Conservation (phyloP, 2,888 invertebrate species). For the Papilio protenor region DNA sequence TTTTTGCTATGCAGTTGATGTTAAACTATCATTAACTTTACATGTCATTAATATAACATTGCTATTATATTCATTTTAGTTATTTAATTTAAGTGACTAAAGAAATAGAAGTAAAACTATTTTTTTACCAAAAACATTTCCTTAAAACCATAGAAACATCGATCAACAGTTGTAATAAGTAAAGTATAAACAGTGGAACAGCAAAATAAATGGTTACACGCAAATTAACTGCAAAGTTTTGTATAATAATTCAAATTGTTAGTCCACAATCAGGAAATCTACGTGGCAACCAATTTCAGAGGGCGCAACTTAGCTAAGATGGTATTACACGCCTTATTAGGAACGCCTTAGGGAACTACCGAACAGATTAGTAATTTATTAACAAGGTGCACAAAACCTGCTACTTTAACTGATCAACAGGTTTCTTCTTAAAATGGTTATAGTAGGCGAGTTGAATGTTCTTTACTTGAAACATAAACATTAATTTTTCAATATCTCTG, state of each 20-base stretch:
- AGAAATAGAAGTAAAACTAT: neutral
- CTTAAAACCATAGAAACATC: neutral
- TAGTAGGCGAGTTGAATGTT: constrained; percentile 13
- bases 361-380: constrained; percentile 38
- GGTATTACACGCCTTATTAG: constrained; percentile 37
- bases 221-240: constrained; percentile 3
- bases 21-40: neutral
- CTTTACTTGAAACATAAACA: neutral
- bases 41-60: too few relatives aligned
- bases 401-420: constrained; percentile 39
- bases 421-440: constrained; percentile 27
- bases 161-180: neutral
- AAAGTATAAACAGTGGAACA: neutral
- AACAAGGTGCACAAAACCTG: constrained; percentile 36
- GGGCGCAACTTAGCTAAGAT: constrained; percentile 26
- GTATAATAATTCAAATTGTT: constrained; percentile 17
- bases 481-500: neutral
- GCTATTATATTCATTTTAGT: too few relatives aligned
- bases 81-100: neutral
- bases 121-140: too few relatives aligned
- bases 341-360: constrained; percentile 31
- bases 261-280: constrained; percentile 24
- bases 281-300: constrained; percentile 24
- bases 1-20: neutral
- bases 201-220: constrained; percentile 12